phyloP scores from a whole-genome alignment of 2,797 vertebrate species.

The Phalanger gymnotis region DNA sequence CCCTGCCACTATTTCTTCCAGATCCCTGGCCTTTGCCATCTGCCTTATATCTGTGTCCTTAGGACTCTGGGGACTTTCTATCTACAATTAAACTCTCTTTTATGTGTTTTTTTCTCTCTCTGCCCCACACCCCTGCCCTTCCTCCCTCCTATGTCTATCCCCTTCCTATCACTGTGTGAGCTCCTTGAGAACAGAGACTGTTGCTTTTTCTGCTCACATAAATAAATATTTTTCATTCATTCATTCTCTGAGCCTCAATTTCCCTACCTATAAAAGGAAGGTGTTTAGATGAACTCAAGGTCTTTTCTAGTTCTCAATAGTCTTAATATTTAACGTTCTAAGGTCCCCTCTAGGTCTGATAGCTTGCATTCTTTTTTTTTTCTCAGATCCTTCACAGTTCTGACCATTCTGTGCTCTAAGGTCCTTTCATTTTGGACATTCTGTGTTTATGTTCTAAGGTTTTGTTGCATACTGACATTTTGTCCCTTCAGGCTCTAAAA shows the following conservation, averaged over 20 bases:
- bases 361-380: not conserved
- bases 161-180: not conserved
- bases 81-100: not conserved
- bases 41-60: not conserved
- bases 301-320: not conserved
- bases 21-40: not conserved
- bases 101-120: not conserved
- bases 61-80: not conserved
- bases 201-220: not conserved
- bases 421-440: not conserved
- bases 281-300: not conserved
- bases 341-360: not conserved
- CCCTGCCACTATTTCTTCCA: not conserved
- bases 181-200: not conserved
- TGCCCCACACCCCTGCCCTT: too few species aligned
- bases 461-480: not conserved
- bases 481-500: not conserved
- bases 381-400: not conserved
- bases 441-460: not conserved
- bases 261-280: not conserved
- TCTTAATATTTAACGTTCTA: not conserved
- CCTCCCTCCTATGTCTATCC: not conserved
- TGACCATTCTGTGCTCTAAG: not conserved
- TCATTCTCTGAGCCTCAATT: not conserved
- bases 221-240: not conserved